phyloP scores from a whole-genome alignment of 2,888 invertebrate species.

The Spatulosminthurus flaviceps region DNA sequence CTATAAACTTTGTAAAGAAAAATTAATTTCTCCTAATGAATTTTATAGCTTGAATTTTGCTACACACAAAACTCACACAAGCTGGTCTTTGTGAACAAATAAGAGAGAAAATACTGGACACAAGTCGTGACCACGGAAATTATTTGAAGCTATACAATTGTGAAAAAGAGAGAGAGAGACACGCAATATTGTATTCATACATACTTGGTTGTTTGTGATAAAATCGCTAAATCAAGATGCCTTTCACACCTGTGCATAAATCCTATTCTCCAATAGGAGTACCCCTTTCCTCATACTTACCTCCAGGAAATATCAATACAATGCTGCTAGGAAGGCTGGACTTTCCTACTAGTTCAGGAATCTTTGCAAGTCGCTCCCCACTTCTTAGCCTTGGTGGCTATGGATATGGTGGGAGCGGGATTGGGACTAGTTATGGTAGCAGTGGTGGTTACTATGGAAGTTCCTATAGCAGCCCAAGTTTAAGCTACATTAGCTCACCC shows the following conservation, averaged over 20 bases:
- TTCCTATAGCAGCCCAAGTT: constrained; percentile 38
- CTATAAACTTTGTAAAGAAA: no score
- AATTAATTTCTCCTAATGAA: no score
- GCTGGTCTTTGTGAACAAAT: constrained; percentile 4
- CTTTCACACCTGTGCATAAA: constrained; percentile 29
- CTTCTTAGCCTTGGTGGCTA: constrained; percentile 42
- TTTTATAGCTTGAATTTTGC: no score
- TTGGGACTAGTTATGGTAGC: no score
- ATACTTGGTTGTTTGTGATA: not conserved
- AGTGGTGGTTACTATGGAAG: constrained; percentile 42
- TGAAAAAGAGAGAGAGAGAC: no score
- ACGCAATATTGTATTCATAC: no score
- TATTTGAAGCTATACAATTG: no score
- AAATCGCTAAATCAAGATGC: constrained; percentile 6
- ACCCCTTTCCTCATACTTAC: constrained; percentile 37
- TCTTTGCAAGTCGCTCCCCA: constrained; percentile 25
- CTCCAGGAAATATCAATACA: constrained; percentile 36
- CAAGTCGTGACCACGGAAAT: no score
- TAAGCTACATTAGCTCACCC: constrained; percentile 35
- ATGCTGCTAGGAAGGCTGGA: constrained; percentile 47
- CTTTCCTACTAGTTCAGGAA: constrained; percentile 3
- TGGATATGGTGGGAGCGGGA: constrained; percentile 25
- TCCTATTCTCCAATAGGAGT: constrained; percentile 3
- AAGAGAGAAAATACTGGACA: no score
- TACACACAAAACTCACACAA: not conserved